Conservation (phyloP, 2,797 vertebrate species). For the Philypnodon macrostomus region DNA sequence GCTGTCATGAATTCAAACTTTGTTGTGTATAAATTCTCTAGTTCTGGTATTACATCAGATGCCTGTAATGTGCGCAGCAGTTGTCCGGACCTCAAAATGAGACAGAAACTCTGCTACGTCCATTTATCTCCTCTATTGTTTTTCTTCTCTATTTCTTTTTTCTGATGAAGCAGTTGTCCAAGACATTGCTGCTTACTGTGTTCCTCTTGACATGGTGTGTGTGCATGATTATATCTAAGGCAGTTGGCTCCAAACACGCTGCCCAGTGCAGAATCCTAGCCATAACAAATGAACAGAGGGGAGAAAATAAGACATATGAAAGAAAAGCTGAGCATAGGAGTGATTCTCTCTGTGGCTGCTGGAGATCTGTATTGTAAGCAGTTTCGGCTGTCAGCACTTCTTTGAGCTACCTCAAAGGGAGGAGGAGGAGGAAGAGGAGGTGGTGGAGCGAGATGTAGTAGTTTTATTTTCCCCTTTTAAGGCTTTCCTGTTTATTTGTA, state of each 20-base stretch:
- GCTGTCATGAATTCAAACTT: conserved; percentile 70
- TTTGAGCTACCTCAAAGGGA: conserved; percentile 77
- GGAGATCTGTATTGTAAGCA: conserved; percentile 82
- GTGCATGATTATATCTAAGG: conserved; percentile 56
- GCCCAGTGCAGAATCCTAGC: conserved; percentile 78
- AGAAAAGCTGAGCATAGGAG: conserved; percentile 79
- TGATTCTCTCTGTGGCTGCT: conserved; percentile 73
- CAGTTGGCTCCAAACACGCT: conserved; percentile 76
- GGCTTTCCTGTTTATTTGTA: conserved; percentile 66
- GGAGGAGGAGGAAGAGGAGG: conserved; percentile 36
- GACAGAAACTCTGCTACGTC: conserved; percentile 54
- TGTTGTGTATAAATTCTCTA: conserved; percentile 57
- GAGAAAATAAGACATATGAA: conserved; percentile 79
- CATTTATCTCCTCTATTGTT: conserved; percentile 59
- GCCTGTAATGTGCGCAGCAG: conserved; percentile 62
- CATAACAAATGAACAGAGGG: conserved; percentile 76
- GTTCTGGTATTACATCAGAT: conserved; percentile 68
- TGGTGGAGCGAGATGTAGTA: conserved; percentile 53
- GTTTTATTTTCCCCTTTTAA: conserved; percentile 65
- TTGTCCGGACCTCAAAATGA: conserved; percentile 57
- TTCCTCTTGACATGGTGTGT: conserved; percentile 50
- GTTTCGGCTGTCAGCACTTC: conserved; percentile 87
- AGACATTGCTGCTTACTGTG: conserved; percentile 41
- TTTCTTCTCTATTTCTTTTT: conserved; percentile 16
- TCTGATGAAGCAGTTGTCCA: conserved; percentile 58